These are phyloP conservation scores for Phragmatobia fuliginosa DNA, from an alignment of 2,888 invertebrate genomes.

Conservation along the genomic window DNA sequence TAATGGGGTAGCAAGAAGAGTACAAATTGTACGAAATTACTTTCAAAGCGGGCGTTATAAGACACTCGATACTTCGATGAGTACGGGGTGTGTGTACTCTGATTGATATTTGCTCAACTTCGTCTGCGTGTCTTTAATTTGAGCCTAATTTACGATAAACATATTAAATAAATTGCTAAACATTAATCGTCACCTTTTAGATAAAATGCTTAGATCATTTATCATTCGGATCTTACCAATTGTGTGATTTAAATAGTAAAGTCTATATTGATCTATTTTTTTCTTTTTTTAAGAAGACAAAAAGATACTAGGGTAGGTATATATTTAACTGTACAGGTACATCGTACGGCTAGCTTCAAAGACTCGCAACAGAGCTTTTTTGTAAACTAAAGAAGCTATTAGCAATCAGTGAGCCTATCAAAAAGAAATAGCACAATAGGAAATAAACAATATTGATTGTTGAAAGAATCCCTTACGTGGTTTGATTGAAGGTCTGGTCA, in stretches of 20 bases:
- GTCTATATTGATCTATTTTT: no score
- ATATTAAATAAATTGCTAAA: background rate
- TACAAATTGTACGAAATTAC: constrained; percentile 43
- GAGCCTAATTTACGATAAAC: constrained; percentile 4
- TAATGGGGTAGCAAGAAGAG: constrained; percentile 44
- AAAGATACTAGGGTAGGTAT: no score
- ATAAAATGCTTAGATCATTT: background rate
- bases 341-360: no score
- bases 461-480: constrained; percentile 1
- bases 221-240: background rate
- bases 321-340: no score
- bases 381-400: background rate
- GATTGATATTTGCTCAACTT: constrained; percentile 18
- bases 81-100: background rate
- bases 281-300: no score
- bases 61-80: constrained; percentile 23
- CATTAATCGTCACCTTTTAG: background rate
- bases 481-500: constrained; percentile 43
- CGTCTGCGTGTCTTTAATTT: constrained; percentile 10
- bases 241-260: background rate
- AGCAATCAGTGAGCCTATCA: background rate
- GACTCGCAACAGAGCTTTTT: background rate
- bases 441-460: background rate
- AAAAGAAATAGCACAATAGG: background rate
- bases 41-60: constrained; percentile 25